Conservation (phyloP, 1,140 invertebrate species). For the Battus philenor region DNA sequence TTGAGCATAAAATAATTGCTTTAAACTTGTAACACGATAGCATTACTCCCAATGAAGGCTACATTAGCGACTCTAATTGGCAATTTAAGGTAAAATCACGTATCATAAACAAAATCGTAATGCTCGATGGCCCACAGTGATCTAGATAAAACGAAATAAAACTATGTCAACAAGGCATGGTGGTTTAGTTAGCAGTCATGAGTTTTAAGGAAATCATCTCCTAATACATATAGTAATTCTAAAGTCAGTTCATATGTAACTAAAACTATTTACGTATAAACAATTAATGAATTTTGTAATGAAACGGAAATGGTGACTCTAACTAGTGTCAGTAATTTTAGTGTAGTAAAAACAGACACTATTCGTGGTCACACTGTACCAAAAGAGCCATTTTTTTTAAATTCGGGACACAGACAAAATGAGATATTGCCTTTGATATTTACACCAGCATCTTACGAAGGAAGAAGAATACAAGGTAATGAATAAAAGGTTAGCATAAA, state of each 20-base stretch:
- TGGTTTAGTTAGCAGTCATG: no score
- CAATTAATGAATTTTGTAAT: no score
- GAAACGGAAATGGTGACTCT: no score
- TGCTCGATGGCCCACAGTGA: constrained; percentile 29
- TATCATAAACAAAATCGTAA: constrained; percentile 21
- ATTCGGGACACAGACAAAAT: constrained; percentile 24
- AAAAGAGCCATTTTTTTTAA: constrained; percentile 25
- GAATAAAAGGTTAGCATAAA: no score
- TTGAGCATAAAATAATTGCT: no score
- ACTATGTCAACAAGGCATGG: neutral
- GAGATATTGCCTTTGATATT: constrained; percentile 39
- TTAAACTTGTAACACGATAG: no score
- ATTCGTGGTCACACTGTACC: constrained; percentile 34
- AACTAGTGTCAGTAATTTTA: constrained; percentile 42
- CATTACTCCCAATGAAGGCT: no score
- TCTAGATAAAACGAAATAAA: constrained; percentile 32
- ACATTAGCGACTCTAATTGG: constrained; percentile 11
- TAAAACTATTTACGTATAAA: no score
- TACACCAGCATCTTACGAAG: constrained; percentile 27
- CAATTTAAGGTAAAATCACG: constrained; percentile 17
- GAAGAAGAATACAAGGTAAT: constrained; percentile 32
- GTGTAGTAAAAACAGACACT: constrained; percentile 46
- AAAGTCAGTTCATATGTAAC: no score
- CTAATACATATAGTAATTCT: neutral
- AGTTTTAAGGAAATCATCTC: no score